These are phyloP conservation scores for Lordiphosa fenestrarum DNA, from an alignment of 2,888 invertebrate species.

Conservation along the genomic window DNA sequence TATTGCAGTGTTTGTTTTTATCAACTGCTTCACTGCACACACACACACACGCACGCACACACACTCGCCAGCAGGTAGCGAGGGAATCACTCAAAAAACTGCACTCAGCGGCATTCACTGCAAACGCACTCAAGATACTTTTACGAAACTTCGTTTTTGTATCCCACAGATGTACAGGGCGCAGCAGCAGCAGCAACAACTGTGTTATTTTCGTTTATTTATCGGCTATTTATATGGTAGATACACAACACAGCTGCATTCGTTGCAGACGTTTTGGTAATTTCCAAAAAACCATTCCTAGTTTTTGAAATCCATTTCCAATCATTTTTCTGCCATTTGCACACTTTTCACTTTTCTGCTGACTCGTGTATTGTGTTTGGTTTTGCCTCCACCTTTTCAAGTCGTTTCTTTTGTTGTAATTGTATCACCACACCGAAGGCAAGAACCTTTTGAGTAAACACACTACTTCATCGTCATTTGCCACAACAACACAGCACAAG, in stretches of 20 bases:
- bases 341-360: slow-evolving; percentile 49
- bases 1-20: slow-evolving; percentile 71
- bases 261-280: not conserved
- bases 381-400: slow-evolving; percentile 19
- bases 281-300: slow-evolving; percentile 8
- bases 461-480: slow-evolving; percentile 27
- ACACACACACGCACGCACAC: slow-evolving; percentile 6
- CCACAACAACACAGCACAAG: slow-evolving; percentile 14
- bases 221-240: slow-evolving; percentile 58
- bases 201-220: slow-evolving; percentile 59
- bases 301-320: slow-evolving; percentile 25
- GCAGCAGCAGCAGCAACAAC: slow-evolving; percentile 20
- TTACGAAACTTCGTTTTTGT: slow-evolving; percentile 54
- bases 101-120: slow-evolving; percentile 27
- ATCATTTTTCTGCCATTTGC: slow-evolving; percentile 5
- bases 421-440: slow-evolving; percentile 64
- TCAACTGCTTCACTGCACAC: slow-evolving; percentile 48
- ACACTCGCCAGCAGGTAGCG: slow-evolving; percentile 47
- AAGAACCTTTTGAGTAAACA: slow-evolving; percentile 69
- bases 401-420: slow-evolving; percentile 49
- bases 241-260: slow-evolving; percentile 51
- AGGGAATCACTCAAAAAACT: slow-evolving; percentile 64
- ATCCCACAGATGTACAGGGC: slow-evolving; percentile 59
- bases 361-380: slow-evolving; percentile 41
- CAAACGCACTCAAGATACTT: slow-evolving; percentile 57